Evolutionary conservation across 2,888 invertebrate species (phyloP).

Genomic region (Labia minor): DNA sequence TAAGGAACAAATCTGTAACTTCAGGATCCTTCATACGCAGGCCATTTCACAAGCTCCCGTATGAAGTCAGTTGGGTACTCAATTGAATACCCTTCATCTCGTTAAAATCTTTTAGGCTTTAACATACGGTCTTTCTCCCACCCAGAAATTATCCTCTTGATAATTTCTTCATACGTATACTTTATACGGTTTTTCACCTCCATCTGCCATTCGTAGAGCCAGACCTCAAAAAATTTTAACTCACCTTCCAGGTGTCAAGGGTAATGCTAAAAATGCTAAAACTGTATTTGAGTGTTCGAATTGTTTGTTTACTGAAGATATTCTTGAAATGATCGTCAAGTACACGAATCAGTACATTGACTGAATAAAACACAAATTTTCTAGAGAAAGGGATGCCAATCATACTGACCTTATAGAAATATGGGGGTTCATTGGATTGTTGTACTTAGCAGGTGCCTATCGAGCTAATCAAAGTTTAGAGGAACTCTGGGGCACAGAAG

Average conservation of each 20-base stretch:
- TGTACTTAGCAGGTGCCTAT: constrained; percentile 30
- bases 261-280: constrained; percentile 25
- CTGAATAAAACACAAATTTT: constrained; percentile 25
- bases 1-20: no score
- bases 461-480: constrained; percentile 26
- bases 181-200: no score
- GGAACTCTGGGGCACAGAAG: constrained; percentile 29
- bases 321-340: constrained; percentile 28
- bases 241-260: constrained; percentile 27
- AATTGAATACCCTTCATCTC: no score
- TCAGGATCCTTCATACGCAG: no score
- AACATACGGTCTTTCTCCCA: no score
- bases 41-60: no score
- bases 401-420: constrained; percentile 28
- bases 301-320: constrained; percentile 26
- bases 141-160: no score
- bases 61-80: no score
- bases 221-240: no score
- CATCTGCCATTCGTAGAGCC: no score
- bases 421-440: constrained; percentile 30
- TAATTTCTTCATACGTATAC: no score
- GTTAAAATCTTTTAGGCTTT: no score
- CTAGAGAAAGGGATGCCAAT: constrained; percentile 25
- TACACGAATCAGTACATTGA: constrained; percentile 29
- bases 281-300: constrained; percentile 26